phyloP scores from a whole-genome alignment of 1,140 invertebrate genomes.

The Asbolus verrucosus region DNA sequence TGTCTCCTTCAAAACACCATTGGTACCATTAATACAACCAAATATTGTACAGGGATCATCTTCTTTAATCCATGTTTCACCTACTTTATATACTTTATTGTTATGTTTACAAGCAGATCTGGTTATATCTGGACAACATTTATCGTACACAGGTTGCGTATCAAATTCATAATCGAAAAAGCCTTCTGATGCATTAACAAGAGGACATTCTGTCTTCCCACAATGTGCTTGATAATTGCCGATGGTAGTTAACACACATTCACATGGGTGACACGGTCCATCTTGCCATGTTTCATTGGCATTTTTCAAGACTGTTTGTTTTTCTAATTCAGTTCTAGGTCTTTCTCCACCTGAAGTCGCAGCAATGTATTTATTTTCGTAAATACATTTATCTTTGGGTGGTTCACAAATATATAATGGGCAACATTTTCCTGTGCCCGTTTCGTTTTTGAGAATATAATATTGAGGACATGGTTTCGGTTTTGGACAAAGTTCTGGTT shows the following conservation, averaged over 20 bases:
- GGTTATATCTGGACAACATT: conserved; percentile 73
- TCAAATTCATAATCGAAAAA: conserved; percentile 69
- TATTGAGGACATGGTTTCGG: conserved; percentile 71
- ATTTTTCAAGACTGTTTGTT: conserved; percentile 66
- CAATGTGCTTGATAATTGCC: conserved; percentile 60
- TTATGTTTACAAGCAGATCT: conserved; percentile 73
- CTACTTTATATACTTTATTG: conserved; percentile 65
- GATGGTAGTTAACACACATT: conserved; percentile 65
- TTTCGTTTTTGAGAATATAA: conserved; percentile 67
- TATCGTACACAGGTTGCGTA: conserved; percentile 66
- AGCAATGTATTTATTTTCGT: conserved; percentile 69
- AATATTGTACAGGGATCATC: conserved; percentile 69
- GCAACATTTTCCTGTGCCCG: conserved; percentile 73
- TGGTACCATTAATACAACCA: conserved; percentile 66
- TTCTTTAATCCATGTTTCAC: conserved; percentile 70
- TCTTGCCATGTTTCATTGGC: conserved; percentile 75
- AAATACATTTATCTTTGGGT: conserved; percentile 78
- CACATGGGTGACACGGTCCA: conserved; percentile 75
- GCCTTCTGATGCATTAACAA: conserved; percentile 60
- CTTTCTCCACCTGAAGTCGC: conserved; percentile 69
- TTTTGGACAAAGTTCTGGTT: conserved; percentile 71
- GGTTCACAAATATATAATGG: conserved; percentile 74
- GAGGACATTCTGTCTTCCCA: conserved; percentile 61
- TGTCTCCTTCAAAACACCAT: conserved; percentile 65
- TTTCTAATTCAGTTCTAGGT: conserved; percentile 60